Evolutionary conservation across 2,888 invertebrate species (phyloP).

Genomic region (Hypomecis atomaria): DNA sequence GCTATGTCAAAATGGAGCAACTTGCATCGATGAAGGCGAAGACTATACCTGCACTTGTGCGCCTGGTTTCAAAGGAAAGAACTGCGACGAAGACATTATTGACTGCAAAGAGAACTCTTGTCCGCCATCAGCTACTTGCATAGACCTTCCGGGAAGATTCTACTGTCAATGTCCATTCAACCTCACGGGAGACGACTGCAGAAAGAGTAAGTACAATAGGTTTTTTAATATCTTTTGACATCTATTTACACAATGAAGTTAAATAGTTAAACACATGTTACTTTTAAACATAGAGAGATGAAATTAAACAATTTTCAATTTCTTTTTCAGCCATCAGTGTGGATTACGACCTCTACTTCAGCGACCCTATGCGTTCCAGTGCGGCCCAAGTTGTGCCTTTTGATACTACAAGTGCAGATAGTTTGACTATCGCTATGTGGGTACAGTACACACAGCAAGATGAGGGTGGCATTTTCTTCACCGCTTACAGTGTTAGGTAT

Average conservation of each 20-base stretch:
- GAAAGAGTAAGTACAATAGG: conserved; percentile 89
- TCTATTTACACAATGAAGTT: too few relatives aligned
- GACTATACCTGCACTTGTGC: conserved; percentile 95
- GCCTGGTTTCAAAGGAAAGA: conserved; percentile 91
- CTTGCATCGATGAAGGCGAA: conserved; percentile 93
- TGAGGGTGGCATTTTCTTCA: conserved; percentile 97
- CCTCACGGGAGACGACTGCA: conserved; percentile 97
- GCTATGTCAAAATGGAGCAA: conserved; percentile 97
- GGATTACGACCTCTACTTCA: conserved; percentile 98
- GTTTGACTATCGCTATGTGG: conserved; percentile 97
- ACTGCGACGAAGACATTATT: conserved; percentile 95
- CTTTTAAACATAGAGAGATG: background rate
- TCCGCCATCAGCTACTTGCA: conserved; percentile 96
- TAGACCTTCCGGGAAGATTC: conserved; percentile 95
- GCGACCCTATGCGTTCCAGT: conserved; percentile 94
- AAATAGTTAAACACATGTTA: background rate
- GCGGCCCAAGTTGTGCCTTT: conserved; percentile 97
- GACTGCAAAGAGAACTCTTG: conserved; percentile 98
- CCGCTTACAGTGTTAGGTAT: conserved; percentile 94
- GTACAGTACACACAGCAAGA: conserved; percentile 96
- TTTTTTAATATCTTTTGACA: background rate
- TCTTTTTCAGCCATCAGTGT: conserved; percentile 94
- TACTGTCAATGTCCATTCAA: conserved; percentile 99
- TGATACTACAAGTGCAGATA: conserved; percentile 89
- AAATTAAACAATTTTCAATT: background rate